phyloP scores from a whole-genome alignment of 35 echinoderm and acorn worm genomes.

The Ptychodera flava region DNA sequence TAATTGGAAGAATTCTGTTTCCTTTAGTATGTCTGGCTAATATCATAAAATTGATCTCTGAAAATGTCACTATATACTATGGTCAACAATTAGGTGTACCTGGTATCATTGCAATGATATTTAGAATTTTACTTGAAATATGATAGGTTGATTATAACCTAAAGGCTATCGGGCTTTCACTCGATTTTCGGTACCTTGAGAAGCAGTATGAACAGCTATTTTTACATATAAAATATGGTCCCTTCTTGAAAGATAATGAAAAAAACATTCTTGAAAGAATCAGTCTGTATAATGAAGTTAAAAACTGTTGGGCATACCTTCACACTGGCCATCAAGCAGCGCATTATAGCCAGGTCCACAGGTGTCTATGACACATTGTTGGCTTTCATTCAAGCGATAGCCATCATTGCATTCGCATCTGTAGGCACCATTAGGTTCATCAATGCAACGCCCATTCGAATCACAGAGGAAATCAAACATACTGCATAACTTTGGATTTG shows the following conservation, averaged over 20 bases:
- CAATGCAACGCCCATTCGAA: neutral
- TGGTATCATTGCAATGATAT: too few relatives aligned
- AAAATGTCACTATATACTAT: too few relatives aligned
- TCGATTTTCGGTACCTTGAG: neutral
- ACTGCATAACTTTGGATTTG: neutral
- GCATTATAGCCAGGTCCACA: neutral
- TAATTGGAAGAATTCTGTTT: too few relatives aligned
- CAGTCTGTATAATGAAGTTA: neutral
- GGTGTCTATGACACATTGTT: neutral
- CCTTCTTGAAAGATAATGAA: neutral
- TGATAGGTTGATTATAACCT: neutral
- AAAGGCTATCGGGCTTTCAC: neutral
- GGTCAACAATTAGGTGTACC: too few relatives aligned
- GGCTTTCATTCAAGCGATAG: neutral
- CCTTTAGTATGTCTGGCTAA: too few relatives aligned
- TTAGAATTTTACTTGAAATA: neutral
- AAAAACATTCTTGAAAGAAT: neutral
- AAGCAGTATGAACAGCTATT: neutral
- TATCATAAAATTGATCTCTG: too few relatives aligned
- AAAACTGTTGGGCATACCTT: neutral
- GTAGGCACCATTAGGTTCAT: neutral
- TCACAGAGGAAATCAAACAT: neutral
- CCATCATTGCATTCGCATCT: neutral
- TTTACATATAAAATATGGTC: neutral
- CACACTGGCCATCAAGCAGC: neutral